These are phyloP conservation scores for Aphaenogaster ashmeadi DNA, from an alignment of 1,140 invertebrate genomes.

Conservation along the genomic window DNA sequence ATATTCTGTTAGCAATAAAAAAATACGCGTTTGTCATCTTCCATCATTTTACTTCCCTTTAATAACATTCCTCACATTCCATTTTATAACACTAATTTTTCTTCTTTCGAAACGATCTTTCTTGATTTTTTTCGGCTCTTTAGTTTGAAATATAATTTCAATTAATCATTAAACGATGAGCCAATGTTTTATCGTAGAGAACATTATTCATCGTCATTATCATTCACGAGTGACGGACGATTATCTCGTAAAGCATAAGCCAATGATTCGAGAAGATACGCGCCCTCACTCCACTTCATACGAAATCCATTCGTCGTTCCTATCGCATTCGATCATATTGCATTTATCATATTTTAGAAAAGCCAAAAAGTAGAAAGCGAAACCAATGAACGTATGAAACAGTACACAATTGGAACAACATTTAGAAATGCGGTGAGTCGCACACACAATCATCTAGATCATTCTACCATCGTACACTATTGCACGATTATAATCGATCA, in stretches of 20 bases:
- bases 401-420: conserved; percentile 88
- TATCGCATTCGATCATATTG: conserved; percentile 82
- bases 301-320: conserved; percentile 42
- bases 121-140: background rate
- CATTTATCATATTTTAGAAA: conserved; percentile 88
- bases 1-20: conserved; percentile 63
- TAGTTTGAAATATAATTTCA: background rate
- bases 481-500: conserved; percentile 85
- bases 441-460: conserved; percentile 81
- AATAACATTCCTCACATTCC: conserved; percentile 17
- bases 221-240: conserved; percentile 49
- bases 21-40: conserved; percentile 40
- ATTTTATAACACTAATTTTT: background rate
- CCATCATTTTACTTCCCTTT: conserved; percentile 23
- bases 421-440: conserved; percentile 87
- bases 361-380: conserved; percentile 88
- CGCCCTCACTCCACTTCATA: conserved; percentile 37
- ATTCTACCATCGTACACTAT: conserved; percentile 84
- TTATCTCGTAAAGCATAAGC: conserved; percentile 39
- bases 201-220: conserved; percentile 42
- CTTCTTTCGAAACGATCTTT: background rate
- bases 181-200: background rate
- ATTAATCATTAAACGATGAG: conserved; percentile 3
- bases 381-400: conserved; percentile 85
- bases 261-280: conserved; percentile 34